Evolutionary conservation across 2,797 vertebrate genomes (phyloP).

Genomic region (Esox lucius): DNA sequence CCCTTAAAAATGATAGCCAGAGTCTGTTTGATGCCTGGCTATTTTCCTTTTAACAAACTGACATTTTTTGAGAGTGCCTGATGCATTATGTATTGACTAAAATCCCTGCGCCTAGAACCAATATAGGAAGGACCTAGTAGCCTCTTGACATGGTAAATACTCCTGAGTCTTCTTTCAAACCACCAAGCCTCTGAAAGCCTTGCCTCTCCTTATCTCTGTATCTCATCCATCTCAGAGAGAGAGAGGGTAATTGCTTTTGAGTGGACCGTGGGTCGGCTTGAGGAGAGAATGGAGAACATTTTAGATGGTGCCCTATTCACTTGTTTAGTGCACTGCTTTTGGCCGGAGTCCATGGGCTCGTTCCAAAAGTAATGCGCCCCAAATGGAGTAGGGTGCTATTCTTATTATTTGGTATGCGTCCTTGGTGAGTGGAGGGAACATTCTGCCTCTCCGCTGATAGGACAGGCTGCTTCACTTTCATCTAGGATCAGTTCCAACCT

Average conservation of each 20-base stretch:
- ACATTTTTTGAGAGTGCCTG: background rate
- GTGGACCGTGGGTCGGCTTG: background rate
- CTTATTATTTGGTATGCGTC: background rate
- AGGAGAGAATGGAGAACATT: background rate
- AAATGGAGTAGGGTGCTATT: background rate
- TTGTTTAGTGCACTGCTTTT: background rate
- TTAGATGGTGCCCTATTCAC: background rate
- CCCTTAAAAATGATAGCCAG: slow-evolving; percentile 23
- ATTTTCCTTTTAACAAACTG: slow-evolving; percentile 3
- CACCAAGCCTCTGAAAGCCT: background rate
- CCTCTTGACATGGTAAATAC: background rate
- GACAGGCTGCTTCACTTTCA: slow-evolving; percentile 28
- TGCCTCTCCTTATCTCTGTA: background rate
- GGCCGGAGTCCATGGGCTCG: background rate
- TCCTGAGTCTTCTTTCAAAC: background rate
- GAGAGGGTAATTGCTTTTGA: background rate
- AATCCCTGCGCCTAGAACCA: background rate
- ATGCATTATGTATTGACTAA: background rate
- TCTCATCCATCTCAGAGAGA: background rate
- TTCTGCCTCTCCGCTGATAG: background rate
- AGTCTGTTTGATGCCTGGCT: slow-evolving; percentile 16
- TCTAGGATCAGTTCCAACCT: slow-evolving; percentile 24
- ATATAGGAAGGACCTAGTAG: background rate
- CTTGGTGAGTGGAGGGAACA: background rate
- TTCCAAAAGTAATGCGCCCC: background rate